Conservation (phyloP, 2,797 vertebrate genomes). For the Natrix natrix region DNA sequence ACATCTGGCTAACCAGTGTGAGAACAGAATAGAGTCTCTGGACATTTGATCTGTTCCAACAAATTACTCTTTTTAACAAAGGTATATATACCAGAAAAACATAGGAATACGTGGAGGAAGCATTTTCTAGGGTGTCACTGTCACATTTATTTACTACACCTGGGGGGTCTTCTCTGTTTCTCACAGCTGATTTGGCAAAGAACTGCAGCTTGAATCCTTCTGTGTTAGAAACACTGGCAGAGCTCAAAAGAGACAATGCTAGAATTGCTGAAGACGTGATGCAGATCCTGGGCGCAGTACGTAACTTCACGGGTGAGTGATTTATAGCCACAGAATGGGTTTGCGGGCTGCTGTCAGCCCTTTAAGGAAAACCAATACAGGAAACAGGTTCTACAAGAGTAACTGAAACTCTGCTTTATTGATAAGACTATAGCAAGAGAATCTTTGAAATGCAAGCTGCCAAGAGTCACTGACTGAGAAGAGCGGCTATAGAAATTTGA, state of each 20-base stretch:
- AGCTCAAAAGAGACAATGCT: not conserved
- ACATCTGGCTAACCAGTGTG: not conserved
- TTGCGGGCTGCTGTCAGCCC: not conserved
- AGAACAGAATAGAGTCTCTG: not conserved
- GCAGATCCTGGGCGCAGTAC: not conserved
- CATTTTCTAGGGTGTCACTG: not conserved
- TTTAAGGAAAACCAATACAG: not conserved
- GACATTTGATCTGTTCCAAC: not conserved
- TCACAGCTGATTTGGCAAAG: not conserved
- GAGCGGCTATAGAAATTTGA: not conserved
- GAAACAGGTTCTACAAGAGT: not conserved
- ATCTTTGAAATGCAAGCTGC: not conserved
- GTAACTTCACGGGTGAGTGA: not conserved
- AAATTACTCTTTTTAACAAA: not conserved
- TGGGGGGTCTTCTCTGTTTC: not conserved
- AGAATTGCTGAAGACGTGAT: not conserved
- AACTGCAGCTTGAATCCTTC: not conserved
- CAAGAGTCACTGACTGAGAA: not conserved
- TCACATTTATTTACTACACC: not conserved
- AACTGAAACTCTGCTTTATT: not conserved
- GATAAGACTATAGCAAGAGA: not conserved
- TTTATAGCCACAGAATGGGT: not conserved
- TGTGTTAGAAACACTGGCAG: not conserved
- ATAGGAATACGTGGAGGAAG: not conserved
- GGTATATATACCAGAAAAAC: not conserved